These are phyloP conservation scores for Brachystomella parvula DNA, from an alignment of 1,140 invertebrate species.

Conservation along the genomic window DNA sequence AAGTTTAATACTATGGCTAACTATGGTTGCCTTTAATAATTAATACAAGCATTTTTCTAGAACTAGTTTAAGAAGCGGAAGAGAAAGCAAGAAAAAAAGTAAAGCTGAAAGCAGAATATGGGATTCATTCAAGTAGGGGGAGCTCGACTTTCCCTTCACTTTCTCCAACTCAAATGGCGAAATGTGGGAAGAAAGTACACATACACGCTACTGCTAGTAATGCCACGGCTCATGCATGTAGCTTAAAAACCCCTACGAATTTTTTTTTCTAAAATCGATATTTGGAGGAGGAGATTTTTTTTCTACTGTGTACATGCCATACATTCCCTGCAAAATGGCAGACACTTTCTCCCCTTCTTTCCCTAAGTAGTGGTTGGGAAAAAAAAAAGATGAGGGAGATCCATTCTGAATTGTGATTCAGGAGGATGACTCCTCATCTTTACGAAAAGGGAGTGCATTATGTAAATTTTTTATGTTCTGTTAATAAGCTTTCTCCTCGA, in stretches of 20 bases:
- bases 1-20: too few species aligned
- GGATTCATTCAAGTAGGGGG: slow-evolving; percentile 6
- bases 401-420: background rate
- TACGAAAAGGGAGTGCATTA: background rate
- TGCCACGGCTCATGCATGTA: too few species aligned
- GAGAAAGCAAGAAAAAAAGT: background rate
- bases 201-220: too few species aligned
- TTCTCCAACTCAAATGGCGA: too few species aligned
- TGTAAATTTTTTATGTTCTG: slow-evolving; percentile 12
- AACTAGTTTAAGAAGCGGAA: background rate
- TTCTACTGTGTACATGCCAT: too few species aligned
- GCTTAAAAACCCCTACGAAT: background rate
- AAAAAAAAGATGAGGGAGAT: background rate
- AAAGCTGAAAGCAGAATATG: too few species aligned
- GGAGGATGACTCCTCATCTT: slow-evolving; percentile 8
- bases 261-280: background rate
- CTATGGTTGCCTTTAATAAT: too few species aligned
- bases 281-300: slow-evolving; percentile 2
- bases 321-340: background rate
- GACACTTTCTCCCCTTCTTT: background rate
- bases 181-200: too few species aligned
- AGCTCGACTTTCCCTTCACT: too few species aligned
- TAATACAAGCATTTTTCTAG: background rate
- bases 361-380: background rate
- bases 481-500: slow-evolving; percentile 10